Conservation (phyloP, 2,888 invertebrate species). For the Ichneumoninae sp. region DNA sequence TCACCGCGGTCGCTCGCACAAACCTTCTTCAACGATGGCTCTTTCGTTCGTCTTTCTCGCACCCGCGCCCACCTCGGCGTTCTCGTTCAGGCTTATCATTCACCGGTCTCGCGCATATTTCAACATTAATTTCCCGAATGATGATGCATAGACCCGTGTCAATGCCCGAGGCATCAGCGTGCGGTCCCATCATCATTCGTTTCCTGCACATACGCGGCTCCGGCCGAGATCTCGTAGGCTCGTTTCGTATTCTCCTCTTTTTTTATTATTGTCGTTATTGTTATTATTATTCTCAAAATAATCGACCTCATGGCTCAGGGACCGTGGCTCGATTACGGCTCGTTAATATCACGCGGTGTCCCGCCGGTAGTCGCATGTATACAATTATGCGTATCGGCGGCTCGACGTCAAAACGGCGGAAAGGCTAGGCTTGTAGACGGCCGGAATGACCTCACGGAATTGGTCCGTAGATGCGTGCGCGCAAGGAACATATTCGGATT, state of each 20-base stretch:
- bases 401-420: too few relatives aligned
- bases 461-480: neutral
- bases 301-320: slow-evolving; percentile 69
- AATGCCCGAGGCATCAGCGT: slow-evolving; percentile 74
- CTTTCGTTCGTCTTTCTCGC: slow-evolving; percentile 61
- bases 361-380: slow-evolving; percentile 68
- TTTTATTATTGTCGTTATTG: slow-evolving; percentile 47
- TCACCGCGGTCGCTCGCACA: slow-evolving; percentile 70
- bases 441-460: too few relatives aligned
- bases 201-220: slow-evolving; percentile 11
- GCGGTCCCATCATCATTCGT: slow-evolving; percentile 75
- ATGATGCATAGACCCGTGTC: slow-evolving; percentile 78
- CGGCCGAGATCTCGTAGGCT: slow-evolving; percentile 20
- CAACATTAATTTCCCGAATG: slow-evolving; percentile 80
- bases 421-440: too few relatives aligned
- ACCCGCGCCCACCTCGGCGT: slow-evolving; percentile 7
- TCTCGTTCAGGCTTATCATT: slow-evolving; percentile 68
- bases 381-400: slow-evolving; percentile 49
- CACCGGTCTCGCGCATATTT: slow-evolving; percentile 75
- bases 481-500: slow-evolving; percentile 28
- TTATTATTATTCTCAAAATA: slow-evolving; percentile 65
- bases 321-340: slow-evolving; percentile 71
- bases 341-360: slow-evolving; percentile 74
- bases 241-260: slow-evolving; percentile 34
- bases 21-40: slow-evolving; percentile 52